Conservation (phyloP, 2,113 vertebrate genomes). For the Vulpes lagopus region DNA sequence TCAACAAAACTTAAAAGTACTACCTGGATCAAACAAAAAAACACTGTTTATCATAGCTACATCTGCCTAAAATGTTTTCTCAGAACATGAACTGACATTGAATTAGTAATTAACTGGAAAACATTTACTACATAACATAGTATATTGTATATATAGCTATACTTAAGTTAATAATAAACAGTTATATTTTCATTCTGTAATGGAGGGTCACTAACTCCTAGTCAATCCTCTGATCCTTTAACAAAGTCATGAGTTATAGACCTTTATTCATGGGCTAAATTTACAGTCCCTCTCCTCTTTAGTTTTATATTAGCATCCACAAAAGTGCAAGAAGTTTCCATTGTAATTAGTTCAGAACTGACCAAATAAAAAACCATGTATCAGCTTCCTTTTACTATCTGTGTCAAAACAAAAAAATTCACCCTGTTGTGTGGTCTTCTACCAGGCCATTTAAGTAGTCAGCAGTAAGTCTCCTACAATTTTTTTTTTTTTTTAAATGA, state of each 20-base stretch:
- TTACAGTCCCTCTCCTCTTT: background rate
- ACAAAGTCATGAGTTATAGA: background rate
- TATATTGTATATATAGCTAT: background rate
- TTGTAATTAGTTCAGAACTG: background rate
- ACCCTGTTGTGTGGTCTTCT: background rate
- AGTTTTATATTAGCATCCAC: background rate
- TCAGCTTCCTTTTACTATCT: background rate
- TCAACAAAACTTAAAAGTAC: background rate
- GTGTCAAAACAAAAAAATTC: constrained; percentile 14
- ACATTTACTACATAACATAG: background rate
- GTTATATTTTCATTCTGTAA: background rate
- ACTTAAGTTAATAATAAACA: background rate
- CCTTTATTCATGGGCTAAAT: background rate
- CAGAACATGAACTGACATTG: background rate
- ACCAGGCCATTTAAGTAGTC: background rate
- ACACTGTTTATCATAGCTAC: background rate
- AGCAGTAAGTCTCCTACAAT: background rate
- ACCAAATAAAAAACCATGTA: background rate
- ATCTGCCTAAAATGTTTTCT: background rate
- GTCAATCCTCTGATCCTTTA: background rate
- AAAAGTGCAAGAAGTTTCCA: background rate
- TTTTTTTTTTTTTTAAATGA: background rate
- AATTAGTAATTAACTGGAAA: background rate
- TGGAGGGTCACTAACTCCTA: background rate
- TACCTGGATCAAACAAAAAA: background rate